Base-by-base conservation (phyloP, 2,888 invertebrate species). In the Scaptomyza cyrtandrae region DNA sequence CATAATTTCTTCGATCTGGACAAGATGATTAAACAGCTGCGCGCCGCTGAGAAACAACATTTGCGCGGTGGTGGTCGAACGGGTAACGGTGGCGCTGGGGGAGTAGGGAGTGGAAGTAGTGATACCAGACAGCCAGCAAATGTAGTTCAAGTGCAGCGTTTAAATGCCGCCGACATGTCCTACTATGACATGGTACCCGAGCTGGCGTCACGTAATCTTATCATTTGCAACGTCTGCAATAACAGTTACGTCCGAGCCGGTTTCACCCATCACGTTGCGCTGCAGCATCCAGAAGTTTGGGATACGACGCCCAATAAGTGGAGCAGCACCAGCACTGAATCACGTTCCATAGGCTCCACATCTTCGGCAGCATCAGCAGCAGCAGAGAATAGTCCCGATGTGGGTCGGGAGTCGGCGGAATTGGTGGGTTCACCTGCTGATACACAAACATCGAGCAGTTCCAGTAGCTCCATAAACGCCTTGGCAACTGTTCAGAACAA, bases 151-250 rank as follows among this genome's bases (percentile, higher is more conserved):
- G 93, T 94, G 73, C 93, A 93, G 85, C 93, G 94, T 9, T 92
- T 94, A 56, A 92, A 92, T 67, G 90, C 91, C 74, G 92, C 94
- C 92, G 95, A 95, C 91, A 96, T 96, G 94, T 94, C 94, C 79
- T 94, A 96, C 62, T 96, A 95, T 91, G 96, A 96, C 49, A 93
- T 95, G 85, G 95, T 95, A 87, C 97, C 97, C 27, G 95, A 96
- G 87, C 94, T 95, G 92, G 96, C 96, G 92, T 93, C 94, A 71
- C 94, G 96, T 83, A 95, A 95, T 90, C 94, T 96, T 69, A 96
- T 96, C 67, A 94, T 96, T 80, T 97, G 97, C 92, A 95, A 95
- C 91, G 93, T 95, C 91, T 97, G 97, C 91, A 95, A 95, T 76
- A 94, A 95, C 77, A 94, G 95, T 89, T 94, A 96, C 82, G 96